Evolutionary conservation across 2,797 vertebrate species (phyloP), one percentile per base, ranked within the genome.

Genomic region (Gephyroberyx darwinii): DNA sequence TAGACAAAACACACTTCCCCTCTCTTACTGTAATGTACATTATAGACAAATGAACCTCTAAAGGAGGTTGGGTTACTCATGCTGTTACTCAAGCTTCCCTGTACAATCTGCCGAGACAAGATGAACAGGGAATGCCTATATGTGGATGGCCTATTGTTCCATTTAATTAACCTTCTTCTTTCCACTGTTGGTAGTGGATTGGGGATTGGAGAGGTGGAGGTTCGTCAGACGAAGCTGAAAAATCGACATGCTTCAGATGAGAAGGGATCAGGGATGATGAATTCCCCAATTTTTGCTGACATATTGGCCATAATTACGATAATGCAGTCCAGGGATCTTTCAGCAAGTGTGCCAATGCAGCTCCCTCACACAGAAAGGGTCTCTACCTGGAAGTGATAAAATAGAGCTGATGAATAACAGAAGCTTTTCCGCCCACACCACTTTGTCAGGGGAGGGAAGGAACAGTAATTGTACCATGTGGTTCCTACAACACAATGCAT

Each of bases 381-480:
- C 72, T 65, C 80, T 86, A 88, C 87, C 89, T 88, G 80, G 69
- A 83, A 89, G 81, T 86, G 89, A 85, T 88, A 87, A 89, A 90
- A 90, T 85, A 84, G 78, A 81, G 82, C 86, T 80, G 80, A 77
- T 90, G 88, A 92, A 92, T 89, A 91, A 88, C 89, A 88, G 87
- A 88, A 89, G 89, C 89, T 89, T 88, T 90, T 84, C 84, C 80
- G 19, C 90, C 89, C 87, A 90, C 87, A 55, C 88, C 81, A 82
- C 86, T 89, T 88, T 89, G 84, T 85, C 86, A 82, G 81, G 74
- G 82, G 85, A 85, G 85, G 86, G 78, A 85, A 83, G 78, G 85
- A 87, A 80, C 84, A 86, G 83, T 90, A 90, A 91, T 89, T 88
- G 89, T 87, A 85, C 84, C 80, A 62, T 88, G 89, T 89, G 88